Evolutionary conservation across 1,140 invertebrate species (phyloP).

Genomic region (Drosophila lini): DNA sequence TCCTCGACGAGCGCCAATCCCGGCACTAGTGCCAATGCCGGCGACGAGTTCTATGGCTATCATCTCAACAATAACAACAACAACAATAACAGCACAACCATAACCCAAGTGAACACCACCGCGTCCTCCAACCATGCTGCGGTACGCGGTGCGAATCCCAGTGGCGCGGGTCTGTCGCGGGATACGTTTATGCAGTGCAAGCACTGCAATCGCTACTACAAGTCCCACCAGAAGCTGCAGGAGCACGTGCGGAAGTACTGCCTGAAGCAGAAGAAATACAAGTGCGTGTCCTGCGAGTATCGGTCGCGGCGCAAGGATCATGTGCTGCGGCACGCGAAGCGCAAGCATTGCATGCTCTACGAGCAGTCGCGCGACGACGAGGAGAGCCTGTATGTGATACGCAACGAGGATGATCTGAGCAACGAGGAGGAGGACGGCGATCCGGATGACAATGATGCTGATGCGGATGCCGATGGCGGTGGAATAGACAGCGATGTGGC

Average conservation of each 20-base stretch:
- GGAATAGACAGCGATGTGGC: constrained; percentile 63
- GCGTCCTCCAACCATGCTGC: constrained; percentile 6
- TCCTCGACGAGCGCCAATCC: constrained; percentile 48
- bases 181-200: constrained; percentile 81
- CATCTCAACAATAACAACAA: constrained; percentile 50
- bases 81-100: constrained; percentile 21
- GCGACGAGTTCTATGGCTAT: constrained; percentile 71
- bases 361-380: constrained; percentile 66
- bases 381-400: constrained; percentile 78
- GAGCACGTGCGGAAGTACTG: constrained; percentile 83
- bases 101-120: constrained; percentile 31
- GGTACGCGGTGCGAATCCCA: constrained; percentile 4
- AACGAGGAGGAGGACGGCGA: constrained; percentile 66
- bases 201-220: constrained; percentile 80
- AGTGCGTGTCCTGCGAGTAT: constrained; percentile 81
- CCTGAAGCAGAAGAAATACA: constrained; percentile 82
- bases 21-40: constrained; percentile 36
- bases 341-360: constrained; percentile 79
- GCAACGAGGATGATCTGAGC: constrained; percentile 74
- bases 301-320: constrained; percentile 82
- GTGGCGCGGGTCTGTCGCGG: constrained; percentile 29
- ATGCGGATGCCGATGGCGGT: constrained; percentile 47
- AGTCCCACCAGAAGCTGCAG: constrained; percentile 74
- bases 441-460: constrained; percentile 30
- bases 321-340: constrained; percentile 75